Evolutionary conservation across 2,113 vertebrate genomes (phyloP), one percentile per base, ranked within the genome.

Genomic region (Xiphias gladius): DNA sequence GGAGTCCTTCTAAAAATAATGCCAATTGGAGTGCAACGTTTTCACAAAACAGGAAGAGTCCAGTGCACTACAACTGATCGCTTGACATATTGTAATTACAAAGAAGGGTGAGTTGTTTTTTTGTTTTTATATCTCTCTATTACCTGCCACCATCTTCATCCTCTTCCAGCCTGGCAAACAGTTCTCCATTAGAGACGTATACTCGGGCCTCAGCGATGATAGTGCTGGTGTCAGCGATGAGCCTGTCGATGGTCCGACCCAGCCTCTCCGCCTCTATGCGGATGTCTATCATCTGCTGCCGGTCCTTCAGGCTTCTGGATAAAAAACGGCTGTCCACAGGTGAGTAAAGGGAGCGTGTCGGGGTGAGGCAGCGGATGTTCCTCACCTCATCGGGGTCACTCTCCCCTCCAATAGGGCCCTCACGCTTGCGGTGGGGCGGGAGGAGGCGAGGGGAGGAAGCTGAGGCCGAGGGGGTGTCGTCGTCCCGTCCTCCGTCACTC

Each of bases 261-360:
- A 99, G 95, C 84, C 98, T 95, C 92, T 99, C 98, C 0, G 98
- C 98, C 91, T 99, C 98, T 0, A 96, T 96, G 89, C 97, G 96
- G 95, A 99, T 98, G 93, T 99, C 98, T 85, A 99, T 99, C 97
- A 99, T 96, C 85, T 99, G 97, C 91, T 99, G 98, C 84, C 98
- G 95, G 91, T 99, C 98, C 28, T 97, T 97, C 95, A 98, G 97
- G 95, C 95, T 97, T 80, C 97, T 95, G 88, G 97, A 95, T 94
- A 96, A 95, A 92, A 96, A 96, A 96, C 97, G 97, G 22, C 96
- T 96, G 2, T 96, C 96, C 62, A 88, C 86, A 0, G 97, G 92
- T 0, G 97, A 91, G 93, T 98, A 99, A 76, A 99, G 96, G 87
- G 97, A 95, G 84, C 98, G 97, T 0, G 98, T 98, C 0, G 98